Evolutionary conservation across 2,888 invertebrate genomes (phyloP), one percentile per base, ranked within the genome.

Genomic region (Andrena praecox): DNA sequence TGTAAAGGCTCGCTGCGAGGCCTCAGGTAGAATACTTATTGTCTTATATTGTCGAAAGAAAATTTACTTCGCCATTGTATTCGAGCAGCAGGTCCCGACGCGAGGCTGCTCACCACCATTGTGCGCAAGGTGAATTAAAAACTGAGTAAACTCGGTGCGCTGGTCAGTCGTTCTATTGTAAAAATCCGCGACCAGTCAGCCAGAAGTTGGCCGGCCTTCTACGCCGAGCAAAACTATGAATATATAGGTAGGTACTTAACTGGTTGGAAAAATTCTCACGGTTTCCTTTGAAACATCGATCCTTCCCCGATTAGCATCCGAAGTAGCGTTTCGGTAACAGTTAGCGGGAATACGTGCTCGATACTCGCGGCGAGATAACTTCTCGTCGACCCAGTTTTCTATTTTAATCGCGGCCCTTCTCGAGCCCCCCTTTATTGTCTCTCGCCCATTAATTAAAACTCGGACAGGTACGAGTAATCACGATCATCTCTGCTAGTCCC

Each of bases 301-400:
- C 54, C 20, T 24, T 24, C 24, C 54, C 20, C 63, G 42, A 42
- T 50, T 62, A 35, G 20, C 35, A 31, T 78, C 48, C 27, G 24
- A 67, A 63, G 60, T 54, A 75, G 8, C 52, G 60, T 77, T 42
- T 67, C 67, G 56, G 35, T 16, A 24, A 12, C 64, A 62, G 64
- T 68, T 66, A 68, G 63, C 63, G 73, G 48, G 68, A 27, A 72
- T 59, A 63, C 27, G 60, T 59, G 64, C 56, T 42, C 66, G 59
- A 80, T 71, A 71, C 20, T 62, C 42, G 35, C 31, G 24, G 8
- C 35, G 62, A 24, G 63, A 48, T 66, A 69, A 82, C 63, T 76
- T 80, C 24, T 10, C 70, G 77, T 66, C 71, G 84, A 85, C 84
- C 84, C 62, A 85, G 76, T 83, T 85, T 80, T 80, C 83, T 77